phyloP scores from a whole-genome alignment of 2,113 vertebrate genomes.

The Hippocampus zosterae region DNA sequence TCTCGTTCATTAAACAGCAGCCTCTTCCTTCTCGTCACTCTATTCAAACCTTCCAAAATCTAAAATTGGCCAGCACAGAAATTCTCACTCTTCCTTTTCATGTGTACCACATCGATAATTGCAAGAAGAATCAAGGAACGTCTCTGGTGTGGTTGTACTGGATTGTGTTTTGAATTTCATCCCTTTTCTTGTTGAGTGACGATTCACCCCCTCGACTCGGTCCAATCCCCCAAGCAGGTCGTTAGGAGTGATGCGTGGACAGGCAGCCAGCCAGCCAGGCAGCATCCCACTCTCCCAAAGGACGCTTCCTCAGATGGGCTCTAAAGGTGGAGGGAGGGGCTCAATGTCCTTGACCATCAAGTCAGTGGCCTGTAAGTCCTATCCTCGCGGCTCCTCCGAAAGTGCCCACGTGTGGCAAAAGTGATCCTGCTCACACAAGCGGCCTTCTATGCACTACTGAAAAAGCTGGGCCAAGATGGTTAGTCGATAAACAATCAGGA shows the following conservation, averaged over 20 bases:
- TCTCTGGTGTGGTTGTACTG: background rate
- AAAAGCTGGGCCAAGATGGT: background rate
- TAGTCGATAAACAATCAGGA: constrained; percentile 8
- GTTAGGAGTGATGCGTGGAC: constrained; percentile 24
- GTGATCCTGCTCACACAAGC: constrained; percentile 47
- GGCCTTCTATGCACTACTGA: constrained; percentile 35
- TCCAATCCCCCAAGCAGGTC: constrained; percentile 32
- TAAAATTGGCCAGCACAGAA: background rate
- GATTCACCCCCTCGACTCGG: constrained; percentile 32
- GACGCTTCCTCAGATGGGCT: constrained; percentile 56
- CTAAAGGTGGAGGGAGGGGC: constrained; percentile 49
- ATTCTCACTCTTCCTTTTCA: background rate
- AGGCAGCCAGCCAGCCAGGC: constrained; percentile 33
- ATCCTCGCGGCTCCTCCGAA: constrained; percentile 47
- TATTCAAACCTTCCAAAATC: constrained; percentile 1
- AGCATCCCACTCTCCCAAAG: constrained; percentile 52
- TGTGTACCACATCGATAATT: background rate
- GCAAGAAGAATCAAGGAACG: background rate
- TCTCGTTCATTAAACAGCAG: constrained; percentile 27
- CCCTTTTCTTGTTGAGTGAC: constrained; percentile 23
- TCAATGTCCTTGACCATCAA: constrained; percentile 76
- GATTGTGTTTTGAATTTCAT: constrained; percentile 12
- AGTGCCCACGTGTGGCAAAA: constrained; percentile 51
- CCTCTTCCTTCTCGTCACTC: background rate
- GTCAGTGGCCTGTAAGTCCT: constrained; percentile 65